Evolutionary conservation across 2,888 invertebrate species (phyloP), one percentile per base, ranked within the genome.

Genomic region (Uloborus plumipes): DNA sequence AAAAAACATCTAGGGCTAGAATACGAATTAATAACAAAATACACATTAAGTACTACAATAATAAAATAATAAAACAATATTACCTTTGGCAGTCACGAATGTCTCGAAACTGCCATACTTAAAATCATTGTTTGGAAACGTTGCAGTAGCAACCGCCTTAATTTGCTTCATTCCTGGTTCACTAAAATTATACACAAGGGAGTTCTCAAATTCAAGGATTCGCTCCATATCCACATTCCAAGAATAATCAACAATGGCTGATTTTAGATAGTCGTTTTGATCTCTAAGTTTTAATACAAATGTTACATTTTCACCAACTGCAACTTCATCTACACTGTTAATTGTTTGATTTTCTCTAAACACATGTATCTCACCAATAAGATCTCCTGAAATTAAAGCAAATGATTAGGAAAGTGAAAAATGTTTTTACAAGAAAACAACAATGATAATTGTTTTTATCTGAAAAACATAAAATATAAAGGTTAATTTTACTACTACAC

Each of bases 171-270:
- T 13, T 7, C 77, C 83, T 31, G 62, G 31, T 20, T 76, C 67
- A 49, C 67, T 69, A 31, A 75, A 83, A 20, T 83, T 83, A 50
- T 83, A 83, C 1, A 66, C 47, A 14, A 83, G 49, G 16, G 39
- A 66, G 53, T 71, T 77, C 26, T 67, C 53, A 15, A 59, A 49
- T 20, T 72, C 67, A n/a, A 62, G 55, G n/a, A 69, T 55, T 47
- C 61, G 58, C 31, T 83, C 72, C 49, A 49, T 59, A 75, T 83
- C 83, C 16, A 83, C 39, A 50, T 77, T 83, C 83, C 83, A 83
- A 3, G 58, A 55, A 22, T 77, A 83, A 64, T 71, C 76, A 51
- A 83, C 62, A 3, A 14, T 59, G 31, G 83, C 76, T 53, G 72
- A 51, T 22, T 83, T 72, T 9, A 83, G 31, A 47, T 62, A 83